Conservation (phyloP, 2,888 invertebrate genomes). For the Zygothrica quintamaculata region DNA sequence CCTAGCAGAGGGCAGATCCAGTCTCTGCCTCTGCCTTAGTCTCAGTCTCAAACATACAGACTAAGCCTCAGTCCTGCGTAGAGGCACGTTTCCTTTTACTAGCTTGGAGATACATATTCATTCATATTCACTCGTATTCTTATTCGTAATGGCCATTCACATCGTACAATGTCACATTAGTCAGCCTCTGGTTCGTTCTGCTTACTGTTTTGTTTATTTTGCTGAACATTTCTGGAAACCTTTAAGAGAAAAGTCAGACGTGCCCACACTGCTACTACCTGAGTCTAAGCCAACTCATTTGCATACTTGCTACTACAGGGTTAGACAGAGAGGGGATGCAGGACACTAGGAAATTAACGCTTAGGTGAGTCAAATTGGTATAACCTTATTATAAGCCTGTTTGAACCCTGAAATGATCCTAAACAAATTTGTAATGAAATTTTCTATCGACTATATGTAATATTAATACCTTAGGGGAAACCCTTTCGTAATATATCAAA, state of each 20-base stretch:
- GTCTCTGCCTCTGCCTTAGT: constrained; percentile 6
- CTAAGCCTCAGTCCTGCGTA: constrained; percentile 26
- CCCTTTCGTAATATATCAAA: too few species aligned
- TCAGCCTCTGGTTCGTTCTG: constrained; percentile 42
- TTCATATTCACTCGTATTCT: constrained; percentile 31
- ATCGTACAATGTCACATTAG: constrained; percentile 52
- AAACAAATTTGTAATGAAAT: too few species aligned
- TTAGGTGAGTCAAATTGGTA: background rate
- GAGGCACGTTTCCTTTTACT: constrained; percentile 32
- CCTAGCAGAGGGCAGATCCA: constrained; percentile 18
- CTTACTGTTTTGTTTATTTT: constrained; percentile 41
- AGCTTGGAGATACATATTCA: constrained; percentile 38
- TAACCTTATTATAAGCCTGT: too few species aligned
- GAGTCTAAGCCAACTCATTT: constrained; percentile 4
- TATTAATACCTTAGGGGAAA: too few species aligned
- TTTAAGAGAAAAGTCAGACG: constrained; percentile 7
- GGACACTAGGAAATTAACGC: too few species aligned
- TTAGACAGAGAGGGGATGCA: background rate
- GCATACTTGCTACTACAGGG: background rate
- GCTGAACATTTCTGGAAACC: constrained; percentile 20
- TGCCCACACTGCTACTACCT: constrained; percentile 34
- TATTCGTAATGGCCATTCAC: constrained; percentile 40
- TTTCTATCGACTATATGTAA: too few species aligned
- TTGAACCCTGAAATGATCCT: too few species aligned
- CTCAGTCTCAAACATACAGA: too few species aligned